Conservation (phyloP, 2,888 invertebrate genomes). For the Timema podura region DNA sequence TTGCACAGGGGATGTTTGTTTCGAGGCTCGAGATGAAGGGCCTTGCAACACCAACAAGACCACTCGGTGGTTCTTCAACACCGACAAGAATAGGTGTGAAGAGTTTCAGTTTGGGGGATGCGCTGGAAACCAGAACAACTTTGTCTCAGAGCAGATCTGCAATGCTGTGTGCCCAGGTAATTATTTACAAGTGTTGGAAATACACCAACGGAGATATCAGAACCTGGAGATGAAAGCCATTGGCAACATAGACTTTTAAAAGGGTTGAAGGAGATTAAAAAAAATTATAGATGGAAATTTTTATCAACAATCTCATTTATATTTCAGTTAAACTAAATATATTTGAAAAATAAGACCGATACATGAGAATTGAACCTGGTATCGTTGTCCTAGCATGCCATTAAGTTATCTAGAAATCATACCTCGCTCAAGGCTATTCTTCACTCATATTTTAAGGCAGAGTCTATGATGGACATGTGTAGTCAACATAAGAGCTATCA, state of each 20-base stretch:
- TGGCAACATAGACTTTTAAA: too few relatives aligned
- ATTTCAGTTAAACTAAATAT: background rate
- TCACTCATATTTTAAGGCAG: too few relatives aligned
- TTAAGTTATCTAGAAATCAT: too few relatives aligned
- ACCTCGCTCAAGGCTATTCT: too few relatives aligned
- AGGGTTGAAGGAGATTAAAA: too few relatives aligned
- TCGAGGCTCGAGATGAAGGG: constrained; percentile 64
- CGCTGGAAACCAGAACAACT: constrained; percentile 80
- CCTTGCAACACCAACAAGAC: constrained; percentile 46
- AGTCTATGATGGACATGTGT: too few relatives aligned
- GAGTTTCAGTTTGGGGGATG: constrained; percentile 66
- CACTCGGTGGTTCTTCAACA: constrained; percentile 70
- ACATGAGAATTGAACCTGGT: too few relatives aligned
- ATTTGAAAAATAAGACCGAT: background rate
- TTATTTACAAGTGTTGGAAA: constrained; percentile 16
- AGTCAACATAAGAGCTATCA: too few relatives aligned
- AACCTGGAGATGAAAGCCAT: too few relatives aligned
- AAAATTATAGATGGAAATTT: background rate
- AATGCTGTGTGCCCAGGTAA: constrained; percentile 74
- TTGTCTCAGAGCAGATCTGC: constrained; percentile 74
- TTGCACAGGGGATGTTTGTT: constrained; percentile 67
- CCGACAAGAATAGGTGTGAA: constrained; percentile 71
- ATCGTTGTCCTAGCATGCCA: too few relatives aligned
- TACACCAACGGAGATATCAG: too few relatives aligned
- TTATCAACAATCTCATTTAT: background rate